These are phyloP conservation scores for Bombus waltoni DNA, from an alignment of 1,140 invertebrate genomes.

Conservation along the genomic window DNA sequence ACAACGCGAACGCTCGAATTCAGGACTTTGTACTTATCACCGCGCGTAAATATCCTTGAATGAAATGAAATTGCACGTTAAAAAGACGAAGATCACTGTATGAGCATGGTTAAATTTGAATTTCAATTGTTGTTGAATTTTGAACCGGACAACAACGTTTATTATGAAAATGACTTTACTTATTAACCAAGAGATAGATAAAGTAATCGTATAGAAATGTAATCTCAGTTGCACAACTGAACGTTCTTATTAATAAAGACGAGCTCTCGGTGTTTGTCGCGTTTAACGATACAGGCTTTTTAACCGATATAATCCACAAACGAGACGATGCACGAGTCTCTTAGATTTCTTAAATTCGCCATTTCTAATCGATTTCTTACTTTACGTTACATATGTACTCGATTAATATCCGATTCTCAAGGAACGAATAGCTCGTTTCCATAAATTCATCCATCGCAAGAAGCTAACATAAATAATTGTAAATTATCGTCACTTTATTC, in stretches of 20 bases:
- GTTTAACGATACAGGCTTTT: too few species aligned
- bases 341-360: too few species aligned
- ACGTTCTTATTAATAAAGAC: neutral
- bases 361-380: too few species aligned
- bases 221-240: constrained; percentile 15
- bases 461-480: too few species aligned
- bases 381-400: too few species aligned
- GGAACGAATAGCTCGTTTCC: too few species aligned
- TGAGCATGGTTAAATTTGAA: neutral
- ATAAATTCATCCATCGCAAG: too few species aligned
- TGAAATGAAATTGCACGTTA: neutral
- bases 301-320: too few species aligned
- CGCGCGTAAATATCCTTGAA: neutral
- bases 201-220: neutral
- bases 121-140: neutral
- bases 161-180: neutral
- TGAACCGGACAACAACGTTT: neutral
- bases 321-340: too few species aligned
- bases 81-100: neutral
- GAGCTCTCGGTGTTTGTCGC: neutral
- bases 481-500: too few species aligned
- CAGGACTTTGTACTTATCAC: constrained; percentile 22
- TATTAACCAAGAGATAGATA: neutral
- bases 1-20: neutral
- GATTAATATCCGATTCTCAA: too few species aligned